Base-by-base conservation (phyloP, 2,113 vertebrate genomes). In the Craseonycteris thonglongyai region DNA sequence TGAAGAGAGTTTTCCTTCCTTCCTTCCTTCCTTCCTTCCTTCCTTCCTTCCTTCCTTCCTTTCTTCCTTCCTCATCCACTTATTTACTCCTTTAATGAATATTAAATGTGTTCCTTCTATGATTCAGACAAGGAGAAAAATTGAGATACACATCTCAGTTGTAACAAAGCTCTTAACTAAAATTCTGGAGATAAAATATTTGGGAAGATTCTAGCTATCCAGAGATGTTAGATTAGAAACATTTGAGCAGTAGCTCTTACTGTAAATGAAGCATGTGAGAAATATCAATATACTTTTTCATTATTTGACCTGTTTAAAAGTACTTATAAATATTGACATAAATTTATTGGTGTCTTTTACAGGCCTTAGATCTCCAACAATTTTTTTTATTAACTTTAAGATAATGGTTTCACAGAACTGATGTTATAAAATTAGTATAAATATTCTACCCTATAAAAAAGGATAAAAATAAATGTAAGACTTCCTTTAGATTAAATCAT, bases 381-480 rank as follows among this genome's bases (percentile, higher is more conserved):
- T 38, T 1, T 61, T 18, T 40, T 88, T 49, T 79, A 63, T 87
- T 75, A n/a, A 59, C 58, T 71, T 71, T 71, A 83, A 93, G 28
- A 63, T 76, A 75, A 85, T 13, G 12, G 3, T 49, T 71, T 87
- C 75, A n/a, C 2, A 74, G 38, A 91, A 2, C 6, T 75, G 28
- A 30, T 9, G n/a, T 5, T 76, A 28, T 79, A 78, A 66, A 81
- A 88, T 65, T 92, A 18, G 26, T 63, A 38, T 88, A 90, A 88
- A 30, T 87, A 5, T 16, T 95, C n/a, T 88, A 7, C 68, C 7
- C 59, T 86, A 58, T 61, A 84, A 59, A 35, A 92, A 89, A 86
- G 54, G 14, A 86, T 82, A 30, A 85, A 95, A 95, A 93, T n/a
- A 95, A 86, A 63, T 78, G 21, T 71, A 91, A 72, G 38, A 69